Evolutionary conservation across 2,888 invertebrate genomes (phyloP).

Genomic region (Cylloceria caligata): DNA sequence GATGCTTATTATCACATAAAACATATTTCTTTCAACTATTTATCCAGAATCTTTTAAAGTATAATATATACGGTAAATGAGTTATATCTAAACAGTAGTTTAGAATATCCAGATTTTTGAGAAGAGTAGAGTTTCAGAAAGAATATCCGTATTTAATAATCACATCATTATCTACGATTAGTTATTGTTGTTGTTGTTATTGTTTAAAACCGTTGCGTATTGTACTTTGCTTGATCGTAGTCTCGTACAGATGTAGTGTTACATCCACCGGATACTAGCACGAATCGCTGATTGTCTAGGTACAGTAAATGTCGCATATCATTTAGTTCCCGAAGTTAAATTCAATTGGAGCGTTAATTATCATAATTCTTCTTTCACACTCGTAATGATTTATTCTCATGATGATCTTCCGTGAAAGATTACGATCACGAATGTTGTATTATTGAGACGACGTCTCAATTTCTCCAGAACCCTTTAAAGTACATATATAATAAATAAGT

Average conservation of each 20-base stretch:
- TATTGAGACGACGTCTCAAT: neutral
- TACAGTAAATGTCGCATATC: conserved; percentile 16
- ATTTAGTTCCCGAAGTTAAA: conserved; percentile 1
- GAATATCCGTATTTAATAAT: neutral
- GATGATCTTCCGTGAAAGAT: conserved; percentile 33
- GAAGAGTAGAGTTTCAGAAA: neutral
- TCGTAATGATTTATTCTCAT: conserved; percentile 36
- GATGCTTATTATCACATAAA: too few species aligned
- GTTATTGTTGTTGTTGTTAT: too few species aligned
- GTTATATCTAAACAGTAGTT: neutral
- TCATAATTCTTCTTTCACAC: conserved; percentile 28
- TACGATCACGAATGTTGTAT: neutral
- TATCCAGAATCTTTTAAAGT: too few species aligned
- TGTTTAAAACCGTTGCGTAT: too few species aligned
- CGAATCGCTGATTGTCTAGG: neutral
- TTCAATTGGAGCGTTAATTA: conserved; percentile 31
- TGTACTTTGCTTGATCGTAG: neutral
- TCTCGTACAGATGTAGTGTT: neutral
- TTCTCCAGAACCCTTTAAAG: too few species aligned
- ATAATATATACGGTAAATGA: too few species aligned
- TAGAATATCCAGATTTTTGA: neutral
- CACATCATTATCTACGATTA: neutral
- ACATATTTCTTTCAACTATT: too few species aligned
- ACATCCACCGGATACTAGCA: conserved; percentile 1
- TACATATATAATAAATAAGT: too few species aligned